These are phyloP conservation scores for Xenotilapia longispinis DNA, from an alignment of 2,113 vertebrate species.

Conservation along the genomic window DNA sequence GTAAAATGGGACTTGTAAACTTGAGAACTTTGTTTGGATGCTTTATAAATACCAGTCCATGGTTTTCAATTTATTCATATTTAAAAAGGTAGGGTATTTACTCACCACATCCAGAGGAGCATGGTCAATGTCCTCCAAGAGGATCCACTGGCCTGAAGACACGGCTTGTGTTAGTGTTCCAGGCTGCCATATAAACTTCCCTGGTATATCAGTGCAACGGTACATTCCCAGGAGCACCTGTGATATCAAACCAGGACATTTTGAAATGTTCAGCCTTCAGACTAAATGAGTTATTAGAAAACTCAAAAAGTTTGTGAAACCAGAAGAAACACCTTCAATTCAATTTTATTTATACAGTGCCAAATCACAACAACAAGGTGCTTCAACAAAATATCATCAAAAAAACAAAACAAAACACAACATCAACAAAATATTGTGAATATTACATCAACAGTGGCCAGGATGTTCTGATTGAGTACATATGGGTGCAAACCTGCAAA, in stretches of 20 bases:
- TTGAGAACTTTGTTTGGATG: not conserved
- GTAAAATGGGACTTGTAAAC: not conserved
- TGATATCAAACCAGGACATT: not conserved
- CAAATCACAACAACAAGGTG: not conserved
- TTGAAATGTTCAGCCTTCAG: not conserved
- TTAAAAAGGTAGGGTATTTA: not conserved
- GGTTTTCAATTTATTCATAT: not conserved
- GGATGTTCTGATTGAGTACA: accelerated
- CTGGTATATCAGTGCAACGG: slow-evolving; percentile 91
- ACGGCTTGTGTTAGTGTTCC: slow-evolving; percentile 91
- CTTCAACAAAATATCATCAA: not conserved
- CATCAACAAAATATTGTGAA: not conserved
- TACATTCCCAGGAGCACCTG: slow-evolving; percentile 95
- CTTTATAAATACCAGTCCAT: not conserved
- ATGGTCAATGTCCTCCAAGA: slow-evolving; percentile 95
- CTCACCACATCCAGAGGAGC: slow-evolving; percentile 94
- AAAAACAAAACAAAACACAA: not conserved
- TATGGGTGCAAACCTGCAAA: not conserved
- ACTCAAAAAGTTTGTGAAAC: not conserved
- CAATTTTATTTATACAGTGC: not conserved
- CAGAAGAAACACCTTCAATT: not conserved
- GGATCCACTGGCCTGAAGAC: slow-evolving; percentile 87
- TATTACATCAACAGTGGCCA: not conserved
- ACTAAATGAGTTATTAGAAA: not conserved
- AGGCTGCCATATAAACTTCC: slow-evolving; percentile 95